Evolutionary conservation across 2,888 invertebrate genomes (phyloP).

Genomic region (Idaea dimidiata): DNA sequence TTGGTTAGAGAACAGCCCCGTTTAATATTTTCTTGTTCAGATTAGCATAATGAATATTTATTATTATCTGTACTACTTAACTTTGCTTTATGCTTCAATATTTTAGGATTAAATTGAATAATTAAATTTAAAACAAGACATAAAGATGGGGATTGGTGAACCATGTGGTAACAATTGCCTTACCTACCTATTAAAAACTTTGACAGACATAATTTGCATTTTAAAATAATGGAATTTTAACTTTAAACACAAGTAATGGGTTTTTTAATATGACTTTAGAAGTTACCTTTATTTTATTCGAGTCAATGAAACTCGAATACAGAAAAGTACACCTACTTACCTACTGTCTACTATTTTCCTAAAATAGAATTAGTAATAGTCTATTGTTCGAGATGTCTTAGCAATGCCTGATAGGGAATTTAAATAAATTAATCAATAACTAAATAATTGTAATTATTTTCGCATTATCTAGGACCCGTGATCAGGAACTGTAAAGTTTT

Average conservation of each 20-base stretch:
- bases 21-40: background rate
- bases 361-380: too few relatives aligned
- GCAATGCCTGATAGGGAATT: too few relatives aligned
- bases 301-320: background rate
- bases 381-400: too few relatives aligned
- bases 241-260: background rate
- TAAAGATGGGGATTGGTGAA: background rate
- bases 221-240: background rate
- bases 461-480: too few relatives aligned
- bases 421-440: too few relatives aligned
- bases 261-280: background rate
- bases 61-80: background rate
- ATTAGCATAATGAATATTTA: background rate
- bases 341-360: too few relatives aligned
- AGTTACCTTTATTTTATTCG: background rate
- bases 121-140: background rate
- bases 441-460: too few relatives aligned
- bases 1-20: background rate
- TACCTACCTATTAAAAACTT: background rate
- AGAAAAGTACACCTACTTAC: background rate
- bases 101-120: background rate
- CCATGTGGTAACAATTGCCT: background rate
- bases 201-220: background rate
- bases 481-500: too few relatives aligned
- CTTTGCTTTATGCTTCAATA: background rate